Conservation (phyloP, 2,113 vertebrate genomes). For the Gavialis gangeticus region DNA sequence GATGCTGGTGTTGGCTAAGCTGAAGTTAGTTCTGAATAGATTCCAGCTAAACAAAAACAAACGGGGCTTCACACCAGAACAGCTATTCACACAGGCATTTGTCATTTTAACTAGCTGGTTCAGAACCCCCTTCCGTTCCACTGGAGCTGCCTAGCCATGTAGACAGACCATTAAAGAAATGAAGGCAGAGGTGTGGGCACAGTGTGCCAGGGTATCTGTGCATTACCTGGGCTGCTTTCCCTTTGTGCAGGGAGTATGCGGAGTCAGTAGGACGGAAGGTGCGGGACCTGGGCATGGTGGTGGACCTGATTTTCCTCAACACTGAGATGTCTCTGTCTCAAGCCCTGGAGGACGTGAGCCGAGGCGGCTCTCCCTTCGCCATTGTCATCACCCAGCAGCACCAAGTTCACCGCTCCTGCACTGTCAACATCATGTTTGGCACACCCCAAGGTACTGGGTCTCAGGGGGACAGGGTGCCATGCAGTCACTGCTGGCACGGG, state of each 20-base stretch:
- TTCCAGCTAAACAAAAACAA: constrained; percentile 8
- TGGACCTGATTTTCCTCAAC: constrained; percentile 99
- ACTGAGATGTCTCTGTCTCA: constrained; percentile 96
- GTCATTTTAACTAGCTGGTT: not conserved
- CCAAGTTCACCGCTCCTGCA: constrained; percentile 97
- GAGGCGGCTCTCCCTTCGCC: constrained; percentile 95
- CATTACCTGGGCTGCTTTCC: constrained; percentile 22
- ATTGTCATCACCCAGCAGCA: constrained; percentile 99
- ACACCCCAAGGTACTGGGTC: constrained; percentile 92
- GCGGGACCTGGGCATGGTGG: constrained; percentile 96
- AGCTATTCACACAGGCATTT: not conserved
- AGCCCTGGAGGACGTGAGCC: constrained; percentile 96
- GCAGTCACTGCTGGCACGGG: not conserved
- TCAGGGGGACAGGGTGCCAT: not conserved
- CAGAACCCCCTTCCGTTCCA: not conserved
- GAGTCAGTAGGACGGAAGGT: constrained; percentile 97
- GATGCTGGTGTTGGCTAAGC: not conserved
- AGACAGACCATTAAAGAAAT: not conserved
- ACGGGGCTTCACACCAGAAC: not conserved
- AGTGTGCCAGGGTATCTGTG: constrained; percentile 20
- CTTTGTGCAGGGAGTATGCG: constrained; percentile 90
- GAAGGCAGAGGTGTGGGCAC: not conserved
- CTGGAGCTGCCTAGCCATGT: not conserved
- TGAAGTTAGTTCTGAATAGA: not conserved
- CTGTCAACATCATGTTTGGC: constrained; percentile 97